These are phyloP conservation scores for Sitobion miscanthi DNA, from an alignment of 1,140 invertebrate species.

Conservation along the genomic window DNA sequence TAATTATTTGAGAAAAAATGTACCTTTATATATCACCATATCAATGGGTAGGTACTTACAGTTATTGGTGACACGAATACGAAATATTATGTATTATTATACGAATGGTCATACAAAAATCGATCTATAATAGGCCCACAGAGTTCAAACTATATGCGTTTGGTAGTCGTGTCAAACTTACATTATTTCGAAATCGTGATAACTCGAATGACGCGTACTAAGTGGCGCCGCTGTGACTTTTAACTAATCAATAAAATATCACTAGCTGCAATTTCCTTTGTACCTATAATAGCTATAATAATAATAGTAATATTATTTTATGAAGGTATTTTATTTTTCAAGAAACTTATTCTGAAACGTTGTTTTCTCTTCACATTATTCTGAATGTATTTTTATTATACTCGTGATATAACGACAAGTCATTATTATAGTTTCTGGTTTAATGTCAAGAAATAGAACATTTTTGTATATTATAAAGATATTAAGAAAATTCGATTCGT, in stretches of 20 bases:
- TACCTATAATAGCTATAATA: neutral
- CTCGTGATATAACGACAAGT: neutral
- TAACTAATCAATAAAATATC: constrained; percentile 33
- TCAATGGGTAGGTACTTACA: neutral
- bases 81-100: neutral
- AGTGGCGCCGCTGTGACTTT: neutral
- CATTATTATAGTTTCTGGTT: neutral
- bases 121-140: neutral
- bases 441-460: neutral
- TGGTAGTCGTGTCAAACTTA: constrained; percentile 25
- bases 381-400: neutral
- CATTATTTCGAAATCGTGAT: neutral
- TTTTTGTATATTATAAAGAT: neutral
- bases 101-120: neutral
- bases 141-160: neutral
- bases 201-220: neutral
- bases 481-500: neutral
- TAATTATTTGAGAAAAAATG: neutral
- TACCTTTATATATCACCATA: neutral
- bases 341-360: neutral
- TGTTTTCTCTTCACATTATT: neutral
- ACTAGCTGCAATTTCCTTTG: neutral
- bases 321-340: neutral
- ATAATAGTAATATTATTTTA: neutral
- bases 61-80: neutral